Conservation (phyloP, 2,888 invertebrate genomes). For the Phaonia tiefii region DNA sequence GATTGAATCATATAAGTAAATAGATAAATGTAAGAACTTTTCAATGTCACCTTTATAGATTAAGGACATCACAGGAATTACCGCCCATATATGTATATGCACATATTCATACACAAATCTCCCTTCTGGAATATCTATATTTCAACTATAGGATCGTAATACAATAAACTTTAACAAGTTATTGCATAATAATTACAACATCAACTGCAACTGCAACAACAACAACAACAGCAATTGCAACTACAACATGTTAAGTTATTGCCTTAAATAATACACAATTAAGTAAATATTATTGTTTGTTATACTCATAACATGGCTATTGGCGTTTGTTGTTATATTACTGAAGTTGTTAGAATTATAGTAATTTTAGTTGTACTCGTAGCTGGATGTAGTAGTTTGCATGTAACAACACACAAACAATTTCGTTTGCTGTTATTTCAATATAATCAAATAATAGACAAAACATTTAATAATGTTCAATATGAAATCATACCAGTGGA, state of each 20-base stretch:
- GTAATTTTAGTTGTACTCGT: neutral
- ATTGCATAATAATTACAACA: slow-evolving; percentile 47
- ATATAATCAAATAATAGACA: slow-evolving; percentile 46
- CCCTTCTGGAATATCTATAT: too few relatives aligned
- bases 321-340: slow-evolving; percentile 21
- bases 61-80: too few relatives aligned
- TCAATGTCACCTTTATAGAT: too few relatives aligned
- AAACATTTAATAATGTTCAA: slow-evolving; percentile 16
- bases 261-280: slow-evolving; percentile 57
- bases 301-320: slow-evolving; percentile 23
- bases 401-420: neutral
- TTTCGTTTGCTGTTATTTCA: slow-evolving; percentile 28
- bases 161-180: slow-evolving; percentile 35
- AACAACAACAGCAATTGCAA: slow-evolving; percentile 13
- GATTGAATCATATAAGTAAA: too few relatives aligned
- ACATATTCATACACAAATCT: too few relatives aligned
- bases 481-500: too few relatives aligned
- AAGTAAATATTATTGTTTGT: slow-evolving; percentile 57
- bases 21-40: too few relatives aligned
- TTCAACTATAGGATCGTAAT: too few relatives aligned
- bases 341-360: neutral
- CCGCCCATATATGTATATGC: too few relatives aligned
- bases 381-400: neutral
- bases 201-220: slow-evolving; percentile 13
- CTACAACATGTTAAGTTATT: slow-evolving; percentile 46